A percentile compares a stretch with the other conserved stretches of the same genome.
phyloP scores from a whole-genome alignment of 2,888 invertebrate genomes.

The Drosophila mercatorum region DNA sequence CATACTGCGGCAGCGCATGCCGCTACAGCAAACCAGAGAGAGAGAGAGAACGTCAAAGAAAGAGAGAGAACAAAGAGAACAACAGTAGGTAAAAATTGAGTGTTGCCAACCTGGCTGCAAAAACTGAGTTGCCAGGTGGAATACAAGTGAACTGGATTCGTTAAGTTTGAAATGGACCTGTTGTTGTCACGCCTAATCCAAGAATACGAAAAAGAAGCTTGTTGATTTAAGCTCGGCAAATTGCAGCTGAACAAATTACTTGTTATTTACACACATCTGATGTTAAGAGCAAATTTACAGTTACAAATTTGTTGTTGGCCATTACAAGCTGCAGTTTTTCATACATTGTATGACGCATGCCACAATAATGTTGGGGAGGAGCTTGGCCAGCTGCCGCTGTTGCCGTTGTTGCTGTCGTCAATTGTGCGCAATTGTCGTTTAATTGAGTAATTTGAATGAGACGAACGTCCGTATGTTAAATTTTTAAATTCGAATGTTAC shows the following conservation, averaged over 20 bases:
- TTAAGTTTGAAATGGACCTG: slow-evolving; percentile 59
- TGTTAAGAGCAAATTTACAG: slow-evolving; percentile 16
- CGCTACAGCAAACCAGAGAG: slow-evolving; percentile 53
- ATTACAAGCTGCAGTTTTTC: slow-evolving; percentile 37
- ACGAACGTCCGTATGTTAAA: slow-evolving; percentile 42
- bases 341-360: slow-evolving; percentile 54
- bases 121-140: slow-evolving; percentile 68
- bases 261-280: slow-evolving; percentile 17
- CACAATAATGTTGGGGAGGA: slow-evolving; percentile 49
- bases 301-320: slow-evolving; percentile 18
- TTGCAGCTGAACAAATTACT: slow-evolving; percentile 16
- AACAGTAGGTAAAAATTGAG: slow-evolving; percentile 29
- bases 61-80: slow-evolving; percentile 29
- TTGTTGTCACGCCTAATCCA: slow-evolving; percentile 28
- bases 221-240: slow-evolving; percentile 36
- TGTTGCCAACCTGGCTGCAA: slow-evolving; percentile 65
- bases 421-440: slow-evolving; percentile 73
- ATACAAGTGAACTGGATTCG: slow-evolving; percentile 51
- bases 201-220: not conserved
- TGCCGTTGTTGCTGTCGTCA: slow-evolving; percentile 48
- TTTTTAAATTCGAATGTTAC: slow-evolving; percentile 55
- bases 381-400: slow-evolving; percentile 32
- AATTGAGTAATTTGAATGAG: slow-evolving; percentile 71
- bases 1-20: slow-evolving; percentile 53
- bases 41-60: slow-evolving; percentile 6